Evolutionary conservation across 2,888 invertebrate species (phyloP).

Genomic region (Caprella mutica): DNA sequence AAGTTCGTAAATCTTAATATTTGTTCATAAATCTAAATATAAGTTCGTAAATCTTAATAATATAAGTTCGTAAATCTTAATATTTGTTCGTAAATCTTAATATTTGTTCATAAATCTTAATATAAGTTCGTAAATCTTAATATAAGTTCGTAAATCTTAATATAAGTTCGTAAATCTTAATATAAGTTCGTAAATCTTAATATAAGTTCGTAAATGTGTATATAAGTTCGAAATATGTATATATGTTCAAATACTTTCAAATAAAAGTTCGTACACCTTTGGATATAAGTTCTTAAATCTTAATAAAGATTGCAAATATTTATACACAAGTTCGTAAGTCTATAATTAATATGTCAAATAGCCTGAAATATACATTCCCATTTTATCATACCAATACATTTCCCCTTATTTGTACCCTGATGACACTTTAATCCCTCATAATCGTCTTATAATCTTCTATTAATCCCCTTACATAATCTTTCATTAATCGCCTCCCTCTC

Average conservation of each 20-base stretch:
- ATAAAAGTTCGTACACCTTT: slow-evolving; percentile 9
- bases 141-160: slow-evolving; percentile 15
- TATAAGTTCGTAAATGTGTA: slow-evolving; percentile 9
- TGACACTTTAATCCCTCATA: no score
- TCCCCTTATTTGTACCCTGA: no score
- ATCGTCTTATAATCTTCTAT: no score
- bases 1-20: slow-evolving; percentile 7
- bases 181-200: slow-evolving; percentile 9
- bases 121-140: slow-evolving; percentile 15
- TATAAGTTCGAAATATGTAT: slow-evolving; percentile 12
- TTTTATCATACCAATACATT: no score
- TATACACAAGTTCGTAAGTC: no score
- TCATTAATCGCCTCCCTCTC: no score
- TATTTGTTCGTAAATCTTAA: slow-evolving; percentile 9
- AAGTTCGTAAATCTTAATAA: slow-evolving; percentile 11
- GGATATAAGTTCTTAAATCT: slow-evolving; percentile 14
- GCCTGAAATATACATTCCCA: no score
- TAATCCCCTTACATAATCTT: no score
- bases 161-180: slow-evolving; percentile 17
- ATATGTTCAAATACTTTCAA: slow-evolving; percentile 11
- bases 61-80: slow-evolving; percentile 12
- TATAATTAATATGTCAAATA: no score
- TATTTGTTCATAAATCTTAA: slow-evolving; percentile 12
- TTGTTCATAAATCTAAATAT: slow-evolving; percentile 11
- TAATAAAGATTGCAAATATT: no score